These are phyloP conservation scores for Ginglymostoma cirratum DNA, from an alignment of 2,113 vertebrate genomes.

Conservation along the genomic window DNA sequence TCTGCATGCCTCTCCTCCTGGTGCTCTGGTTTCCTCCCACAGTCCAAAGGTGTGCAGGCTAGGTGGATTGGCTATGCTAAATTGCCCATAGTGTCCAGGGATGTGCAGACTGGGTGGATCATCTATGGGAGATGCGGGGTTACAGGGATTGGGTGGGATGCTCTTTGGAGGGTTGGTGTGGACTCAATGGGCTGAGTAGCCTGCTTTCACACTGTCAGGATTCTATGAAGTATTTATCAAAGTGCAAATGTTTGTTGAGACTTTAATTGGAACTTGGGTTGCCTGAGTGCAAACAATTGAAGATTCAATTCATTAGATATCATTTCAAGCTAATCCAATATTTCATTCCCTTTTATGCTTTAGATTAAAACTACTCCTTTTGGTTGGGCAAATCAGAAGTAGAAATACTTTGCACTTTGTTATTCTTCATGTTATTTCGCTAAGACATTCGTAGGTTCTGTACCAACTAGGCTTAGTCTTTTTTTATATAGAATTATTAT, in stretches of 20 bases:
- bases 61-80: no score
- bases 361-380: not conserved
- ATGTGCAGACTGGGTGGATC: no score
- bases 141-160: no score
- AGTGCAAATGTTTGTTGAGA: not conserved
- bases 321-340: not conserved
- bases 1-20: no score
- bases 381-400: not conserved
- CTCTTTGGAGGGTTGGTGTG: no score
- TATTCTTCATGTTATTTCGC: not conserved
- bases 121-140: no score
- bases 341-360: not conserved
- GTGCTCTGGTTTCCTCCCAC: no score
- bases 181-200: no score
- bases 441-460: not conserved
- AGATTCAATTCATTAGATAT: not conserved
- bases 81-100: no score
- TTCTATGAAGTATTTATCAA: not conserved
- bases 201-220: no score
- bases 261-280: conserved; percentile 6
- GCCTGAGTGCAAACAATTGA: not conserved
- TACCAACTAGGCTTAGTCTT: not conserved
- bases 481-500: not conserved
- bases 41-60: no score
- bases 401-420: not conserved